Conservation (phyloP, 2,113 vertebrate species). For the Anser brachyrhynchus region DNA sequence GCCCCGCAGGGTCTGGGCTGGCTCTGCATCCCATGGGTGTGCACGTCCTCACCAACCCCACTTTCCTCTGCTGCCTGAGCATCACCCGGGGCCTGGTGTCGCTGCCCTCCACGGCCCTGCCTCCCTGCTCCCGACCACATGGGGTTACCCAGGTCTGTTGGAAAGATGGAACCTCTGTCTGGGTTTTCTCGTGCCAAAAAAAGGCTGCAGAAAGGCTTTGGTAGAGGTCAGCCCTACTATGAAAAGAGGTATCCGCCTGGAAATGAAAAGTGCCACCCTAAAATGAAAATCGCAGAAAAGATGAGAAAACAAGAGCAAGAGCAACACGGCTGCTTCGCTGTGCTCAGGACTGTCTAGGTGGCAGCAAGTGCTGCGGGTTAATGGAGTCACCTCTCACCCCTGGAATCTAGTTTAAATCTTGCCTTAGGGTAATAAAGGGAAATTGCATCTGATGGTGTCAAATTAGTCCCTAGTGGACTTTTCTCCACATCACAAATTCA, state of each 20-base stretch:
- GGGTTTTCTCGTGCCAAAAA: not conserved
- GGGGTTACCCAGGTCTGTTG: not conserved
- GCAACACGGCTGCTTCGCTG: not conserved
- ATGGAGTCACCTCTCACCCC: slow-evolving; percentile 65
- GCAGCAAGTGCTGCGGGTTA: not conserved
- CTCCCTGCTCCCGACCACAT: not conserved
- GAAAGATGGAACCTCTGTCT: not conserved
- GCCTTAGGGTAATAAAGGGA: slow-evolving; percentile 64
- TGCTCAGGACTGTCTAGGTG: slow-evolving; percentile 19
- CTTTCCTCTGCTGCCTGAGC: not conserved
- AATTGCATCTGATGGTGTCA: slow-evolving; percentile 67
- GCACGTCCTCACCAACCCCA: not conserved
- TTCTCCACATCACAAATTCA: slow-evolving; percentile 50
- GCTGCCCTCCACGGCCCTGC: not conserved
- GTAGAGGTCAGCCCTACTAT: not conserved
- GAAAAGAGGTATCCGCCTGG: not conserved
- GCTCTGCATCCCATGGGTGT: not conserved
- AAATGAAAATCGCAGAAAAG: not conserved
- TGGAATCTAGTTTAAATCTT: slow-evolving; percentile 72
- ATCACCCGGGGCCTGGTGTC: not conserved
- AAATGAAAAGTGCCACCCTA: not conserved
- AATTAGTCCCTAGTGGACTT: slow-evolving; percentile 67
- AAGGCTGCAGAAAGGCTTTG: not conserved
- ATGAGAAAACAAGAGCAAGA: not conserved
- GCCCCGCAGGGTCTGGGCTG: not conserved